Percentiles rank a stretch among this genome's conserved stretches.
These are phyloP conservation scores for Polypedilum vanderplanki DNA, from an alignment of 1,140 invertebrate genomes.

Conservation along the genomic window DNA sequence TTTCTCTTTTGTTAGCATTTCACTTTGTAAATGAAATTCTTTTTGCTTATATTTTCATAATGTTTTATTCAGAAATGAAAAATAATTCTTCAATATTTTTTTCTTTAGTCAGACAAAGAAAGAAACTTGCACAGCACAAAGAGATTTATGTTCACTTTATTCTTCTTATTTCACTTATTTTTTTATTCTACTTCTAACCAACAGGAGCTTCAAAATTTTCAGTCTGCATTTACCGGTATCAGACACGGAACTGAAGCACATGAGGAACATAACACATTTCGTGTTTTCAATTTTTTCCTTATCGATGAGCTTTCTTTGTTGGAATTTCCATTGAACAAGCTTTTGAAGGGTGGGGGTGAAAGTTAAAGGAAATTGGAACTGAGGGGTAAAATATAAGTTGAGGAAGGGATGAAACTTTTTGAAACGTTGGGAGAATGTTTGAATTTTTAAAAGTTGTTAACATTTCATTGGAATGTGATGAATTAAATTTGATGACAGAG, in stretches of 20 bases:
- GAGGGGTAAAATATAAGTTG: neutral
- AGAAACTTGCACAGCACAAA: conserved; percentile 1
- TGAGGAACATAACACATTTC: neutral
- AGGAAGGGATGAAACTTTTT: neutral
- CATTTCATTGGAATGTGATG: too few relatives aligned
- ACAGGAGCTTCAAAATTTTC: neutral
- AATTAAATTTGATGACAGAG: too few relatives aligned
- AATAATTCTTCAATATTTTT: neutral
- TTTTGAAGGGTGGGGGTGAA: neutral
- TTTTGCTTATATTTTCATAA: neutral
- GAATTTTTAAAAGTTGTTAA: neutral
- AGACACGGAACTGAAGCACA: conserved; percentile 2
- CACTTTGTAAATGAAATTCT: neutral
- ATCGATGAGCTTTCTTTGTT: neutral
- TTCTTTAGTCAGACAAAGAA: neutral
- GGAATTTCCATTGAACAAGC: neutral
- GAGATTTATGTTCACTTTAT: neutral
- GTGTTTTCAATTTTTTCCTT: neutral
- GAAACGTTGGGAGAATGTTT: neutral
- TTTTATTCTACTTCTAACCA: too few relatives aligned
- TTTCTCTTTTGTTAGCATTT: neutral
- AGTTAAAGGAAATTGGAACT: neutral
- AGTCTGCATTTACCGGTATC: conserved; percentile 13
- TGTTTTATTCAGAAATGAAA: neutral
- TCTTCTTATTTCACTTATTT: neutral